These are phyloP conservation scores for Phainopepla nitens DNA, from an alignment of 2,113 vertebrate species.

Conservation along the genomic window DNA sequence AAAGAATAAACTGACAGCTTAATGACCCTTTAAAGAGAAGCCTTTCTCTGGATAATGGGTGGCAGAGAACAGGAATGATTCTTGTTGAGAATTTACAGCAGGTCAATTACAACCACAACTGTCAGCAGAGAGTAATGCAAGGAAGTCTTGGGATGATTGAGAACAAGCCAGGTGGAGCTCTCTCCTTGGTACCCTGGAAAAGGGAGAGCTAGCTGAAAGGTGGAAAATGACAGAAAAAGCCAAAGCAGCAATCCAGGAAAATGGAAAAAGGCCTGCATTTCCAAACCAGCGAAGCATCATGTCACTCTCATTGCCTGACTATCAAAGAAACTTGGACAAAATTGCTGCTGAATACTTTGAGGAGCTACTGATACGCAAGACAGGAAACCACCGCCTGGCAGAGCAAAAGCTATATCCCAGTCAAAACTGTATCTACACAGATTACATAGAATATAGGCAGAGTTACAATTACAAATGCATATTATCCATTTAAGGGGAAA, in stretches of 20 bases:
- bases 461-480: neutral
- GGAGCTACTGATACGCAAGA: neutral
- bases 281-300: neutral
- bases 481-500: neutral
- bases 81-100: slow-evolving; percentile 27
- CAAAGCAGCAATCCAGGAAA: neutral
- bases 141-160: neutral
- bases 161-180: neutral
- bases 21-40: slow-evolving; percentile 4
- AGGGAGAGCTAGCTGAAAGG: neutral
- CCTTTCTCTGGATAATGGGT: slow-evolving; percentile 20
- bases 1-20: slow-evolving; percentile 21
- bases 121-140: neutral
- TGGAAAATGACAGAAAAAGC: neutral
- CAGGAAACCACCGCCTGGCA: neutral
- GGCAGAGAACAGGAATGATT: slow-evolving; percentile 5
- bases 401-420: neutral
- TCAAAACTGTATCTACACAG: neutral
- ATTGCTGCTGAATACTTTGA: neutral
- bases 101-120: slow-evolving; percentile 39
- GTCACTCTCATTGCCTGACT: neutral
- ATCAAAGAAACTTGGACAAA: neutral
- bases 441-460: neutral
- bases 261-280: neutral
- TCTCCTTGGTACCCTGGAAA: neutral